Conservation (phyloP, 2,797 vertebrate species). For the Etheostoma nigrum region DNA sequence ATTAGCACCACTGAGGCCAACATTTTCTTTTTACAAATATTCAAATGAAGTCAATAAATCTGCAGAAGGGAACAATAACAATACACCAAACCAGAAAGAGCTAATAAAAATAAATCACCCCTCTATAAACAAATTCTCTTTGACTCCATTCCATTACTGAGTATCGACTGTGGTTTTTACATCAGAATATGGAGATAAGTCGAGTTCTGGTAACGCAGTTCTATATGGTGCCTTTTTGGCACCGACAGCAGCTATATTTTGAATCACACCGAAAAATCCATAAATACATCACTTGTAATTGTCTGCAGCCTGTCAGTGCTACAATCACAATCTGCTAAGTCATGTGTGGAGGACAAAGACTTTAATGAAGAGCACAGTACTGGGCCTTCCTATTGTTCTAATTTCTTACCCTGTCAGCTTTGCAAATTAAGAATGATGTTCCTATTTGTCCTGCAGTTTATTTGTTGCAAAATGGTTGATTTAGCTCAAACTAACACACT, state of each 20-base stretch:
- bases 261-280: conserved; percentile 67
- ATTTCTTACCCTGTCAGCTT: conserved; percentile 81
- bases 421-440: conserved; percentile 84
- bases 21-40: conserved; percentile 54
- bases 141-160: conserved; percentile 53
- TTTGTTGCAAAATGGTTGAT: conserved; percentile 77
- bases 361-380: conserved; percentile 74
- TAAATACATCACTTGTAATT: conserved; percentile 79
- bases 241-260: conserved; percentile 64
- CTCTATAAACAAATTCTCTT: conserved; percentile 56
- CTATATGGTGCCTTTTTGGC: conserved; percentile 49
- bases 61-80: conserved; percentile 58
- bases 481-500: conserved; percentile 65
- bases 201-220: conserved; percentile 40
- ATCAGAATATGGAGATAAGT: conserved; percentile 41
- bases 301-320: conserved; percentile 69
- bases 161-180: conserved; percentile 49
- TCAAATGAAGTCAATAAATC: conserved; percentile 70
- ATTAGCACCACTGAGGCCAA: conserved; percentile 30
- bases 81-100: conserved; percentile 53
- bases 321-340: conserved; percentile 71
- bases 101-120: conserved; percentile 70
- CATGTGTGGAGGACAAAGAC: conserved; percentile 72
- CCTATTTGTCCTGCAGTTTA: conserved; percentile 76
- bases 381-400: conserved; percentile 70